phyloP scores from a whole-genome alignment of 2,888 invertebrate genomes.

The Rhabditoides inermis region DNA sequence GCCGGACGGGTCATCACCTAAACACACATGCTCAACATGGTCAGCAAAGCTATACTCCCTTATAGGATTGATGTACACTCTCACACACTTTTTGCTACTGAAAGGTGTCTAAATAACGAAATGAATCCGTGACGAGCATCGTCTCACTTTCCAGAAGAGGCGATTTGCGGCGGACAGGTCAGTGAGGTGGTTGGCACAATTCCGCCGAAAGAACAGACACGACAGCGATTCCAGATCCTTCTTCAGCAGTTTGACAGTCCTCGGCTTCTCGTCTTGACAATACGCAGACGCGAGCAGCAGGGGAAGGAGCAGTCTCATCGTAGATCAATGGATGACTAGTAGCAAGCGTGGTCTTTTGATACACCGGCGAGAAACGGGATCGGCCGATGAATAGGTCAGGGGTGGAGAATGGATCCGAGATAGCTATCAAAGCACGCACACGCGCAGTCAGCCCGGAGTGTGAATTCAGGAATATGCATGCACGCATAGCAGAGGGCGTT shows the following conservation, averaged over 20 bases:
- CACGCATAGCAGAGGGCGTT: no score
- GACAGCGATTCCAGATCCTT: conserved; percentile 10
- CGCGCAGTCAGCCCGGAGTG: no score
- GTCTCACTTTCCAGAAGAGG: conserved; percentile 14
- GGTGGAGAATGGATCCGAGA: no score
- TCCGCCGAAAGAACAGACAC: conserved; percentile 17
- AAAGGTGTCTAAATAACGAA: no score
- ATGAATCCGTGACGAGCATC: background rate
- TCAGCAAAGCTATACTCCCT: no score
- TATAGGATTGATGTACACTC: no score
- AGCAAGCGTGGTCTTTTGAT: background rate
- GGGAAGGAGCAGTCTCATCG: conserved; percentile 1
- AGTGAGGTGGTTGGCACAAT: conserved; percentile 12
- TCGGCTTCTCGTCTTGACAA: background rate
- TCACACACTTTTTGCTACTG: no score
- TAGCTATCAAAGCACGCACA: no score
- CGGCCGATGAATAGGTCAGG: no score
- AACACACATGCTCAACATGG: conserved; percentile 3
- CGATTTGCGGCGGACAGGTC: conserved; percentile 14
- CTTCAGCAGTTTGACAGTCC: background rate
- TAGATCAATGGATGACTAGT: background rate
- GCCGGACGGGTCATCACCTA: conserved; percentile 15
- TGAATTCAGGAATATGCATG: no score
- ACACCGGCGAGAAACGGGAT: background rate
- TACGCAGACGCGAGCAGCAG: no score